These are phyloP conservation scores for Sebastes fasciatus DNA, from an alignment of 2,113 vertebrate genomes.

Conservation along the genomic window DNA sequence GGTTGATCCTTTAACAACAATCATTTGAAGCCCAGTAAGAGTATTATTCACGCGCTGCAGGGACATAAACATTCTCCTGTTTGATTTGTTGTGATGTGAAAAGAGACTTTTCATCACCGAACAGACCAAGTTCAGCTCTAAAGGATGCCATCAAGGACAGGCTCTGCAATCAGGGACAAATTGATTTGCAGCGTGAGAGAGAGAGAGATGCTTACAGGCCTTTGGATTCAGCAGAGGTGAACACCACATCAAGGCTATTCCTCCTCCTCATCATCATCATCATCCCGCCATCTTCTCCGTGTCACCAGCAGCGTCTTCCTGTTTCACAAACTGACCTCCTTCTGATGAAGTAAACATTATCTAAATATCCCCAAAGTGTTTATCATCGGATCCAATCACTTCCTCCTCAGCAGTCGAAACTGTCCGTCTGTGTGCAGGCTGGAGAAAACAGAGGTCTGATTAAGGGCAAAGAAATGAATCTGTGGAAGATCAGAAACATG, in stretches of 20 bases:
- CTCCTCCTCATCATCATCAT: slow-evolving; percentile 2
- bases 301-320: not conserved
- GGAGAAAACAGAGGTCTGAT: slow-evolving; percentile 49
- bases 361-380: slow-evolving; percentile 43
- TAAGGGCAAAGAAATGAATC: slow-evolving; percentile 44
- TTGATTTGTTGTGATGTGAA: slow-evolving; percentile 6
- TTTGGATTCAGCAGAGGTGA: slow-evolving; percentile 17
- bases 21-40: not conserved
- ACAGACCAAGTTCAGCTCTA: not conserved
- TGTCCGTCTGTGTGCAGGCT: no score
- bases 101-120: slow-evolving; percentile 17
- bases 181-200: slow-evolving; percentile 18
- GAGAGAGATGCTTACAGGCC: not conserved
- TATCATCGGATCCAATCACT: slow-evolving; percentile 53
- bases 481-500: slow-evolving; percentile 31
- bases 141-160: slow-evolving; percentile 30
- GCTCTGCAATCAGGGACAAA: slow-evolving; percentile 42
- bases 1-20: not conserved
- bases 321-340: slow-evolving; percentile 43
- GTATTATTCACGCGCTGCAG: not conserved
- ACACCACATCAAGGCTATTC: slow-evolving; percentile 1
- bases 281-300: slow-evolving; percentile 7
- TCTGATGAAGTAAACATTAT: slow-evolving; percentile 52
- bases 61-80: not conserved
- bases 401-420: not conserved